Evolutionary conservation across 2,888 invertebrate species (phyloP).

Genomic region (Macrophya alboannulata): DNA sequence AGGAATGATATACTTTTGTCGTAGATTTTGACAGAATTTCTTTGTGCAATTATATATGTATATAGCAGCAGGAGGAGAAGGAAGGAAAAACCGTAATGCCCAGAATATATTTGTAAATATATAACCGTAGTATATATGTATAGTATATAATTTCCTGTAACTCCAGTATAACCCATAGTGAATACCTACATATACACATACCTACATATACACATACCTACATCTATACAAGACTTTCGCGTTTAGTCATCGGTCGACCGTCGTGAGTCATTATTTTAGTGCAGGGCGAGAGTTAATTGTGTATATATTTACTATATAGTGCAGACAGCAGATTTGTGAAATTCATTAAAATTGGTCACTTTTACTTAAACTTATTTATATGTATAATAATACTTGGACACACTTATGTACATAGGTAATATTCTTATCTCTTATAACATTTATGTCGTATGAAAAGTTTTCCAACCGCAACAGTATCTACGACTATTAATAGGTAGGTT

Average conservation of each 20-base stretch:
- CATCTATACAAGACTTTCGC: neutral
- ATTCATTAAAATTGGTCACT: neutral
- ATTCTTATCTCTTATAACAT: neutral
- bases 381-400: neutral
- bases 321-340: neutral
- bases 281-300: neutral
- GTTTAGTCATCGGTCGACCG: slow-evolving; percentile 6
- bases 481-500: neutral
- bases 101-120: neutral
- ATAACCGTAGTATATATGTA: neutral
- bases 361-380: neutral
- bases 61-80: neutral
- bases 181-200: neutral
- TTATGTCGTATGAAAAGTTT: neutral
- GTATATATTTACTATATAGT: too few species aligned
- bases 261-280: neutral
- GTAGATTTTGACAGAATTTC: neutral
- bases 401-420: neutral
- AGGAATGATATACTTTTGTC: neutral
- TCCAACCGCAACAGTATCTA: neutral
- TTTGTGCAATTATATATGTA: neutral
- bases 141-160: neutral
- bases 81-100: neutral
- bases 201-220: neutral
- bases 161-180: slow-evolving; percentile 2